These are phyloP conservation scores for Odontomachus brunneus DNA, from an alignment of 1,140 invertebrate genomes.

Conservation along the genomic window DNA sequence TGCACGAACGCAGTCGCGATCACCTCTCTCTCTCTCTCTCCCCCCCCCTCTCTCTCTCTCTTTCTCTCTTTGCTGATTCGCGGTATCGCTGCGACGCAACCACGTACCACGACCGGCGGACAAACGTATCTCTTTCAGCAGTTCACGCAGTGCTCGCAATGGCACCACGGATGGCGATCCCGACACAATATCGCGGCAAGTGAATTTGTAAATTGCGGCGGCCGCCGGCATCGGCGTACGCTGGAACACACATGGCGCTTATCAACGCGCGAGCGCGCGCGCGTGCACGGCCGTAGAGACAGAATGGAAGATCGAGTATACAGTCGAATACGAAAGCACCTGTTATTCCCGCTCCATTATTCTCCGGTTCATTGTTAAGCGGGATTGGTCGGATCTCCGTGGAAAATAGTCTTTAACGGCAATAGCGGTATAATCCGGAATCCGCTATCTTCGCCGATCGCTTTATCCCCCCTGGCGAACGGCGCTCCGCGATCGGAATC, in stretches of 20 bases:
- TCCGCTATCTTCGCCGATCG: slow-evolving; percentile 55
- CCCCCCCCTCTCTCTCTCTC: too few species aligned
- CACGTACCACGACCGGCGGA: too few species aligned
- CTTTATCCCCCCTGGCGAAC: slow-evolving; percentile 7
- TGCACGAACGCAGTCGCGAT: too few species aligned
- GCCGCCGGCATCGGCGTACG: neutral
- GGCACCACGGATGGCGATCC: neutral
- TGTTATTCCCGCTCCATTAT: slow-evolving; percentile 65
- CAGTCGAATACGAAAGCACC: slow-evolving; percentile 20
- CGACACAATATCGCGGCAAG: neutral
- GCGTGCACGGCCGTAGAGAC: neutral
- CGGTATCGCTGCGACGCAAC: too few species aligned
- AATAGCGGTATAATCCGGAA: slow-evolving; percentile 55
- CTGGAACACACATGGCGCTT: slow-evolving; percentile 4
- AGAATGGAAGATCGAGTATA: neutral
- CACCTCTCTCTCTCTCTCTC: too few species aligned
- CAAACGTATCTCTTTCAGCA: too few species aligned
- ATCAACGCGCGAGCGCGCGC: neutral
- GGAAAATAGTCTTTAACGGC: slow-evolving; percentile 64
- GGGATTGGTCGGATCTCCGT: slow-evolving; percentile 52
- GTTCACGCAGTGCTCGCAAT: neutral
- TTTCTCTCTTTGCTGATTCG: too few species aligned
- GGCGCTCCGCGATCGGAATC: neutral
- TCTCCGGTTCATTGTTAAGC: slow-evolving; percentile 59
- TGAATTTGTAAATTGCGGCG: neutral